Evolutionary conservation across 2,113 vertebrate species (phyloP), one percentile per base, ranked within the genome.

Genomic region (Vulpes vulpes): DNA sequence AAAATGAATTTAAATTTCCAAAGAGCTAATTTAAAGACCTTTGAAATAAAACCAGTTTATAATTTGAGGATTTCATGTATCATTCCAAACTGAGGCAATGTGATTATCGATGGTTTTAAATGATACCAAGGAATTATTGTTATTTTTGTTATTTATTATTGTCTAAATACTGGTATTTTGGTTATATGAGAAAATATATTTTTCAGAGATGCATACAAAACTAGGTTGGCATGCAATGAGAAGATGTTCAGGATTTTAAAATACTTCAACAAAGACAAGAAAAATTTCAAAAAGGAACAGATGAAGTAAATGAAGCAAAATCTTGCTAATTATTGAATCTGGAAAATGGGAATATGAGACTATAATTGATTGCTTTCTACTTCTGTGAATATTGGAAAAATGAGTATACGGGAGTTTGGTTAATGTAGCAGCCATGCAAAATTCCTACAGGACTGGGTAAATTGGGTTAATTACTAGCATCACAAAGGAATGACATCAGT

Each of bases 1-100:
- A 96, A 96, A 93, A 96, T 93, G 65, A 96, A 91, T 95, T 92
- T 62, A 94, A 94, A 97, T 22, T 93, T 90, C n/a, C 90, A 96
- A 93, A 94, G 25, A 76, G 62, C 65, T 96, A 89, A 95, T 96
- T 92, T 96, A 57, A 76, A 85, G 59, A 92, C 85, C 89, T 92
- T 76, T 95, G 81, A 94, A 96, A 94, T 55, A 92, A 23, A 96
- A 62, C 57, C 57, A 82, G 60, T 74, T 95, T 79, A 7, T 93
- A 94, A 96, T 85, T 30, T 96, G 73, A 94, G n/a, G 32, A 85
- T 94, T 98, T 94, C 60, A 74, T 78, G 27, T 94, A 71, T 69
- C 80, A 67, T 89, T 92, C 84, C 89, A 96, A 96, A 83, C 49
- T 74, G 60, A 97, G 85, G 79, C 92, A 96, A 98, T 91, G 62